These are phyloP conservation scores for Spea hammondii DNA, from an alignment of 2,797 vertebrate genomes.

Conservation along the genomic window DNA sequence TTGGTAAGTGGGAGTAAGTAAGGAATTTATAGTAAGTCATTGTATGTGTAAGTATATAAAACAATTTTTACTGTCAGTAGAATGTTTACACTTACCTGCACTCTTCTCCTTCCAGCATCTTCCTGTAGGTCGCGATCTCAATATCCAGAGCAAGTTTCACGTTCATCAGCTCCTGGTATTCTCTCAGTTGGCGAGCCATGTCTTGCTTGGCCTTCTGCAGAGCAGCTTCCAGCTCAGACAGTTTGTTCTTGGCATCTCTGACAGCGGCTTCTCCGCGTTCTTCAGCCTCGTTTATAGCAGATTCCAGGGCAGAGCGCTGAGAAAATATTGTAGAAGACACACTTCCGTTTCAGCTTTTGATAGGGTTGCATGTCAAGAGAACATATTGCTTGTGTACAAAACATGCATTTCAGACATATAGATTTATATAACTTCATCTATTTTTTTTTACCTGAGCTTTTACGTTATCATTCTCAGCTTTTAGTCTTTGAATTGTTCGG, in stretches of 20 bases:
- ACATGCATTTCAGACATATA: too few relatives aligned
- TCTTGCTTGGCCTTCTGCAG: slow-evolving; percentile 74
- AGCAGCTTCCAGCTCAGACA: slow-evolving; percentile 71
- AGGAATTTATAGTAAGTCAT: too few relatives aligned
- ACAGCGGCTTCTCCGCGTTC: slow-evolving; percentile 72
- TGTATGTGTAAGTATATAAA: too few relatives aligned
- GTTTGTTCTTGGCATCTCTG: slow-evolving; percentile 60
- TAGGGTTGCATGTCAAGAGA: too few relatives aligned
- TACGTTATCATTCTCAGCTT: slow-evolving; percentile 73
- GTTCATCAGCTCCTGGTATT: slow-evolving; percentile 84
- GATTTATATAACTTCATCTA: not conserved
- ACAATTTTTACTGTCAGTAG: slow-evolving; percentile 54
- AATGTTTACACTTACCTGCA: slow-evolving; percentile 57
- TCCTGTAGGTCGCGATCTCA: slow-evolving; percentile 86
- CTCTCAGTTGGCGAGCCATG: slow-evolving; percentile 71
- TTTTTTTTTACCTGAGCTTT: slow-evolving; percentile 68
- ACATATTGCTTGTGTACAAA: too few relatives aligned
- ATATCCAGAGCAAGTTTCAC: slow-evolving; percentile 85
- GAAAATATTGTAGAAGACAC: slow-evolving; percentile 34
- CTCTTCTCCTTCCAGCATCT: slow-evolving; percentile 82
- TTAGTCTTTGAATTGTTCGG: slow-evolving; percentile 79
- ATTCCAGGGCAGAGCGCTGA: slow-evolving; percentile 73
- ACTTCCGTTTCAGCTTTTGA: too few relatives aligned
- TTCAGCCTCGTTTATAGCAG: slow-evolving; percentile 74
- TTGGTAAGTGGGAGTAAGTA: slow-evolving; percentile 64